Percentiles rank a stretch among this genome's conserved stretches.
Conservation (phyloP, 1,140 invertebrate genomes). For the Apis dorsata region DNA sequence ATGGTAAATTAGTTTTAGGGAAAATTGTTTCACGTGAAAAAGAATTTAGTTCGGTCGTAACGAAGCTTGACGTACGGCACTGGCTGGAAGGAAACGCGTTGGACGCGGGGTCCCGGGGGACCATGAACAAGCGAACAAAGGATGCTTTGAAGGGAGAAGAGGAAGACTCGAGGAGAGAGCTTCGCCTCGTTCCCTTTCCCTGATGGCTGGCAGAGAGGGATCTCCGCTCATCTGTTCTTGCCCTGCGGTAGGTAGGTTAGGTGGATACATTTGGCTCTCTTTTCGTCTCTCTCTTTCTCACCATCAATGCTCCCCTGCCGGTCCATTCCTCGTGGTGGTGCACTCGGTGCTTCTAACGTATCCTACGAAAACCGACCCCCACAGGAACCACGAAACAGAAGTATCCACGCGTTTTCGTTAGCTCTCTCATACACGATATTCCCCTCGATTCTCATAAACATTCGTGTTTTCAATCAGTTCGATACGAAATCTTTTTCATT, state of each 20-base stretch:
- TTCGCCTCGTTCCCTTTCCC: conserved; percentile 52
- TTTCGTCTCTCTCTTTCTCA: conserved; percentile 12
- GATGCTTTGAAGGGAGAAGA: conserved; percentile 71
- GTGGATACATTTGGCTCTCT: conserved; percentile 53
- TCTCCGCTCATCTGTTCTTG: conserved; percentile 65
- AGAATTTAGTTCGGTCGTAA: conserved; percentile 36
- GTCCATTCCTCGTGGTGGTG: conserved; percentile 19
- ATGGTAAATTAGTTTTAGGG: not conserved
- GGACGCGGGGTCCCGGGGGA: conserved; percentile 68
- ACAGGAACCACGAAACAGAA: conserved; percentile 37
- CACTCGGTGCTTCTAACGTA: conserved; percentile 42
- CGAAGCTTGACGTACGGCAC: conserved; percentile 48
- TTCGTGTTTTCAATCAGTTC: conserved; percentile 37
- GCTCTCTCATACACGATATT: conserved; percentile 34
- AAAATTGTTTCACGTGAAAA: conserved; percentile 26
- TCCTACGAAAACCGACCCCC: conserved; percentile 54
- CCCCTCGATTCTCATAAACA: conserved; percentile 47
- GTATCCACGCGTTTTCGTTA: conserved; percentile 51
- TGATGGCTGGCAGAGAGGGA: conserved; percentile 61
- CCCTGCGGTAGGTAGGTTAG: conserved; percentile 63
- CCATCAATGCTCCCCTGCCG: conserved; percentile 10
- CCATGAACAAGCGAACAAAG: conserved; percentile 71
- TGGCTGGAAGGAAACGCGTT: conserved; percentile 57
- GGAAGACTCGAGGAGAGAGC: conserved; percentile 51
- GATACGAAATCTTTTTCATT: not conserved